These are phyloP conservation scores for Amiota minor DNA, from an alignment of 2,888 invertebrate genomes.

Conservation along the genomic window DNA sequence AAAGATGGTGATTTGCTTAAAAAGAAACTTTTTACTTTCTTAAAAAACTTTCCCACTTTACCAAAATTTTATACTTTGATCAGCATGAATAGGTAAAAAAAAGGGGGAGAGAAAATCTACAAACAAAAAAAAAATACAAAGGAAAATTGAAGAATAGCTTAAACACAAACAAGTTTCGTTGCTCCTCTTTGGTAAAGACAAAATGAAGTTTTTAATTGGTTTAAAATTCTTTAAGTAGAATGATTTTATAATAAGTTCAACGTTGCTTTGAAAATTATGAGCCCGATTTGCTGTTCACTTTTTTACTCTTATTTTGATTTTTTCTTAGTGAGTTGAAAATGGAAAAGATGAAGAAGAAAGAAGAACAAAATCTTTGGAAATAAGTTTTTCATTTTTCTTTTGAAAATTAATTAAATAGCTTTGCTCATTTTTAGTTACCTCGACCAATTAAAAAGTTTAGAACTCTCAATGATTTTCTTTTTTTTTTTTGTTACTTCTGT, in stretches of 20 bases:
- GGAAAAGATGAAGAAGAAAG: slow-evolving; percentile 23
- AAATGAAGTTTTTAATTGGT: slow-evolving; percentile 21
- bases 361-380: slow-evolving; percentile 41
- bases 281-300: neutral
- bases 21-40: no score
- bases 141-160: no score
- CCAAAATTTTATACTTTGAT: no score
- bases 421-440: no score
- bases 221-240: slow-evolving; percentile 35
- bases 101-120: no score
- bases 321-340: neutral
- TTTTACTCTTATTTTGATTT: neutral
- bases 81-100: no score
- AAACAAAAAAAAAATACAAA: no score
- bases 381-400: no score
- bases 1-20: no score
- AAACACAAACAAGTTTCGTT: no score
- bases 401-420: slow-evolving; percentile 48
- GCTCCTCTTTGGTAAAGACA: no score
- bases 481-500: slow-evolving; percentile 34
- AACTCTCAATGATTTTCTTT: slow-evolving; percentile 39
- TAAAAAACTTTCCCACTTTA: no score
- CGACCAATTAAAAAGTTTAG: slow-evolving; percentile 38
- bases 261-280: slow-evolving; percentile 11
- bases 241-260: slow-evolving; percentile 44